Percentiles rank a stretch among this genome's conserved stretches.
Evolutionary conservation across 2,797 vertebrate species (phyloP).

Genomic region (Protonibea diacanthus): DNA sequence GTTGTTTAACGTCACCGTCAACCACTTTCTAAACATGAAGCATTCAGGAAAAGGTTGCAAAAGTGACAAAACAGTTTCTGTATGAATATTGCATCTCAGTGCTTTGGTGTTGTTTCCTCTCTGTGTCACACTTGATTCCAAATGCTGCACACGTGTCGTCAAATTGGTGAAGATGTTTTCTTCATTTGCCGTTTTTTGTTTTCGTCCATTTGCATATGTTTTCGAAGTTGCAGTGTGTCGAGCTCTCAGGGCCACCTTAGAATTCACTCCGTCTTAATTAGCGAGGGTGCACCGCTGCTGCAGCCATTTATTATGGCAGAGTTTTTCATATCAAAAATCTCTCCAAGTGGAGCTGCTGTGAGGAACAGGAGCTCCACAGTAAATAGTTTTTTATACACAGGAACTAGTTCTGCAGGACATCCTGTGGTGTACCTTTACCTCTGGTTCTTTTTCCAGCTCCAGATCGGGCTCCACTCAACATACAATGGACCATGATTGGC

Average conservation of each 20-base stretch:
- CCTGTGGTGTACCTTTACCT: not conserved
- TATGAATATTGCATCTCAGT: not conserved
- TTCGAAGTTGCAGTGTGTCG: conserved; percentile 1
- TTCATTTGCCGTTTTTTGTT: not conserved
- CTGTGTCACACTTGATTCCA: not conserved
- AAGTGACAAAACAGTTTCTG: not conserved
- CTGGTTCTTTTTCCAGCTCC: conserved; percentile 85
- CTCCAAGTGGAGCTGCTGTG: not conserved
- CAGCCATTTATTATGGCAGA: conserved; percentile 10
- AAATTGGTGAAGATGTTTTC: not conserved
- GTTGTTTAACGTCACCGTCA: not conserved
- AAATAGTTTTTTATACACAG: conserved; percentile 1
- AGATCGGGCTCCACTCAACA: conserved; percentile 91
- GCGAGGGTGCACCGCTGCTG: not conserved
- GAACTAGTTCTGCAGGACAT: not conserved
- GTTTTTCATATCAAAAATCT: conserved; percentile 3
- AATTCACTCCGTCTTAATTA: conserved; percentile 31
- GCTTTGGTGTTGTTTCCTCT: not conserved
- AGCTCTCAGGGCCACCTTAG: not conserved
- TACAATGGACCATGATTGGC: conserved; percentile 94
- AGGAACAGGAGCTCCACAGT: not conserved
- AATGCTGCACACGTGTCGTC: not conserved
- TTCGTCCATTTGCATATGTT: conserved; percentile 4
- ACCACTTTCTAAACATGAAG: not conserved
- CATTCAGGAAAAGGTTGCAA: not conserved